phyloP scores from a whole-genome alignment of 2,888 invertebrate genomes.

The Thumatha senex region DNA sequence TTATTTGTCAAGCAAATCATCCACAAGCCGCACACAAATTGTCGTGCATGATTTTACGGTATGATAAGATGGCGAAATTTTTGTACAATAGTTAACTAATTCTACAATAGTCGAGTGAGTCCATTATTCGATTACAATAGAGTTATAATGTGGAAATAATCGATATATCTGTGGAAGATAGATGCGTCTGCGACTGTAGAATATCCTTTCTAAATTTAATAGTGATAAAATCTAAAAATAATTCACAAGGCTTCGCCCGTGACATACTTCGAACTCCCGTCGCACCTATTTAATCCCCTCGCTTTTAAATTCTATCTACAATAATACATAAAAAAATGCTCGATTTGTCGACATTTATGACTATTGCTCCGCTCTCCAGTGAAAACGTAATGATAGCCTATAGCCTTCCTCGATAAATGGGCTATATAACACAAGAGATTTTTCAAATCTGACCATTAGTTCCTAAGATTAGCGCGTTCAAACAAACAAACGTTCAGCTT shows the following conservation, averaged over 20 bases:
- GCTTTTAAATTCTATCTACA: too few relatives aligned
- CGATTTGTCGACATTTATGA: too few relatives aligned
- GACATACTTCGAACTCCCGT: too few relatives aligned
- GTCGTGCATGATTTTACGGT: slow-evolving; percentile 33
- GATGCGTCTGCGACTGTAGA: background rate
- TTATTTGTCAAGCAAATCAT: background rate
- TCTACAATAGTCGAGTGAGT: slow-evolving; percentile 35
- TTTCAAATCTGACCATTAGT: too few relatives aligned
- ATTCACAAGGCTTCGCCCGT: background rate
- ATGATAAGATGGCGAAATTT: slow-evolving; percentile 37
- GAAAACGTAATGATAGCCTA: too few relatives aligned
- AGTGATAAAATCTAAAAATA: background rate
- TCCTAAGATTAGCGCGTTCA: too few relatives aligned
- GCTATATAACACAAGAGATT: too few relatives aligned
- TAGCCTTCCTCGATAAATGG: too few relatives aligned
- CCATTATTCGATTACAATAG: slow-evolving; percentile 40
- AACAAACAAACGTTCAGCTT: too few relatives aligned
- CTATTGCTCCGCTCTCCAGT: too few relatives aligned
- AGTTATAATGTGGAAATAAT: slow-evolving; percentile 42
- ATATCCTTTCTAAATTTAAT: background rate
- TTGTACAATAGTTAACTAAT: slow-evolving; percentile 37
- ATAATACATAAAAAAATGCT: too few relatives aligned
- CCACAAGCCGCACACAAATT: slow-evolving; percentile 15
- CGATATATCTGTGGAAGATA: slow-evolving; percentile 19
- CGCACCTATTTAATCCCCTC: too few relatives aligned